Evolutionary conservation across 2,797 vertebrate species (phyloP), one percentile per base, ranked within the genome.

Genomic region (Pteronotus mesoamericanus): DNA sequence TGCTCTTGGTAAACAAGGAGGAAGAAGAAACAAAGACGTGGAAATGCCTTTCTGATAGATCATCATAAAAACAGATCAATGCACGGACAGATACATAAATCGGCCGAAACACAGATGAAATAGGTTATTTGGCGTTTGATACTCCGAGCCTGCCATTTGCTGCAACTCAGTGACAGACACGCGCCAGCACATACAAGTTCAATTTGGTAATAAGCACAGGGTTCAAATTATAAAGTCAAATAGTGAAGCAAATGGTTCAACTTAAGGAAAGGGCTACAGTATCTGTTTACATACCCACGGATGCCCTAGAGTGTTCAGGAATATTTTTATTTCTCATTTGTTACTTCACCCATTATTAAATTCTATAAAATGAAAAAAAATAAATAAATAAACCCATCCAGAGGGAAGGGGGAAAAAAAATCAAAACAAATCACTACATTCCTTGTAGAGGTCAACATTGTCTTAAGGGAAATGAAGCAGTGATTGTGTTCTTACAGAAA

Each of bases 161-260:
- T 39, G 26, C 61, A 46, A 89, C 61, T 74, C 89, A 5, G 39
- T 3, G 29, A 55, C 64, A 87, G 79, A 69, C 22, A 9, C 55
- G 1, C 51, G 22, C 29, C 29, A 4, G 26, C 91, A 48, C 9
- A 42, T 1, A 66, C 91, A 75, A 59, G 94, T 91, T 86, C 85
- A 87, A 96, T 95, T 96, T 59, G 86, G 92, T 86, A 87, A 91
- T 75, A 93, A 95, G 77, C 93, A 87, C 86, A 22, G 88, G 90
- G 93, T 69, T 95, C 82, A 66, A 86, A 97, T 98, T 97, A 96
- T 78, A 97, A 97, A 98, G 97, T 96, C 96, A 96, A 96, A 95
- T 92, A 29, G 75, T 42, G 22, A 14, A 22, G 78, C 83, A 86
- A 96, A 86, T 48, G 88, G 80, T 69, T 61, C 21, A 15, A 84